phyloP scores from a whole-genome alignment of 2,888 invertebrate genomes.

The Entomobrya multifasciata region DNA sequence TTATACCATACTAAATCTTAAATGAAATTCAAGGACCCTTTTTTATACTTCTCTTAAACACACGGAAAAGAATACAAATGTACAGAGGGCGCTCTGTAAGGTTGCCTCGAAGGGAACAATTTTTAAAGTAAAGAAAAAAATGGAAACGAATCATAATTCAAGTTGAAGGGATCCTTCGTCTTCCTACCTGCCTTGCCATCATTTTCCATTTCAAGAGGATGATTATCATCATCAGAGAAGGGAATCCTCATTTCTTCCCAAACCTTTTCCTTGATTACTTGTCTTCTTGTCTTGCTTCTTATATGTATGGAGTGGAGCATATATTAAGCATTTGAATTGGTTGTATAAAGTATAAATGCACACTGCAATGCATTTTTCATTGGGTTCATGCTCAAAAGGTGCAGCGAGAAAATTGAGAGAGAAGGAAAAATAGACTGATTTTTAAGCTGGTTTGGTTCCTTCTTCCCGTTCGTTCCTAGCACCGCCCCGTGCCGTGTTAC shows the following conservation, averaged over 20 bases:
- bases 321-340: not conserved
- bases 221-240: conserved; percentile 28
- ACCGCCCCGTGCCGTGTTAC: not conserved
- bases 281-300: not conserved
- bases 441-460: not conserved
- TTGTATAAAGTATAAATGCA: not conserved
- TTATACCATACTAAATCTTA: conserved; percentile 8
- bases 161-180: conserved; percentile 1
- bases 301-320: too few species aligned
- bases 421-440: not conserved
- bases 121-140: not conserved
- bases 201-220: conserved; percentile 34
- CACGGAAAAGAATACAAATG: conserved; percentile 8
- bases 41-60: conserved; percentile 2
- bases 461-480: not conserved
- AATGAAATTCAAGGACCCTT: conserved; percentile 51
- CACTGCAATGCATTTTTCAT: not conserved
- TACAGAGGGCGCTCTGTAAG: conserved; percentile 2
- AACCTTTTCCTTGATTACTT: conserved; percentile 67
- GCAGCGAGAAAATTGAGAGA: not conserved
- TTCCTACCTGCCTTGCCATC: conserved; percentile 35
- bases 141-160: conserved; percentile 34
- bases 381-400: not conserved
- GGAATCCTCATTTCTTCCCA: not conserved
- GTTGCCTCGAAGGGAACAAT: not conserved